Percentiles rank a stretch among this genome's conserved stretches.
phyloP scores from a whole-genome alignment of 1,140 invertebrate genomes.

The Anastrepha ludens region DNA sequence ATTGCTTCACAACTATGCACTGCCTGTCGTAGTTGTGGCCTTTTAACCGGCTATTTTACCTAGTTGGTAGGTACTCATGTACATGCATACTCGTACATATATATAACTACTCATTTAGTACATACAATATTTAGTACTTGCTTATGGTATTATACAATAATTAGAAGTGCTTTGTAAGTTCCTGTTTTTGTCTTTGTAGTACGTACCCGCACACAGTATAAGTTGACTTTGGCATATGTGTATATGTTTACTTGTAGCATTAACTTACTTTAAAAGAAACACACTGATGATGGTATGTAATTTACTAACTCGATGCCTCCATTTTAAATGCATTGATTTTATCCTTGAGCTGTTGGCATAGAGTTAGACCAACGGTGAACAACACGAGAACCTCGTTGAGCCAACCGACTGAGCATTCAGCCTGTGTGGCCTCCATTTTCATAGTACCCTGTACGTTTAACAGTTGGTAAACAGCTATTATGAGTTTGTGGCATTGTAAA shows the following conservation, averaged over 20 bases:
- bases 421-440: constrained; percentile 90
- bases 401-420: constrained; percentile 94
- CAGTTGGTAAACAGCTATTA: constrained; percentile 94
- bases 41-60: background rate
- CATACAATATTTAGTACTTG: background rate
- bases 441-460: constrained; percentile 87
- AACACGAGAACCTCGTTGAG: constrained; percentile 92
- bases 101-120: background rate
- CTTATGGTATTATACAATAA: background rate
- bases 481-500: constrained; percentile 94
- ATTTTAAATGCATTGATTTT: constrained; percentile 80
- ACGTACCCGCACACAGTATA: background rate
- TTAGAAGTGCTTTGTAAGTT: background rate
- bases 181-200: background rate
- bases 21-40: background rate
- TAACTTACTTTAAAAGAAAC: constrained; percentile 24
- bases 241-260: background rate
- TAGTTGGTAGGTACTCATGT: background rate
- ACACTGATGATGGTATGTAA: background rate
- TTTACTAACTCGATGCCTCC: constrained; percentile 57
- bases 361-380: constrained; percentile 90
- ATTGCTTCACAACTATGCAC: background rate
- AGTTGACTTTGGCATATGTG: constrained; percentile 28
- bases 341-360: constrained; percentile 95
- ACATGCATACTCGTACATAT: too few relatives aligned